Percentiles rank a stretch among this genome's conserved stretches.
phyloP scores from a whole-genome alignment of 1,140 invertebrate genomes.

The Zaprionus kolodkinae region DNA sequence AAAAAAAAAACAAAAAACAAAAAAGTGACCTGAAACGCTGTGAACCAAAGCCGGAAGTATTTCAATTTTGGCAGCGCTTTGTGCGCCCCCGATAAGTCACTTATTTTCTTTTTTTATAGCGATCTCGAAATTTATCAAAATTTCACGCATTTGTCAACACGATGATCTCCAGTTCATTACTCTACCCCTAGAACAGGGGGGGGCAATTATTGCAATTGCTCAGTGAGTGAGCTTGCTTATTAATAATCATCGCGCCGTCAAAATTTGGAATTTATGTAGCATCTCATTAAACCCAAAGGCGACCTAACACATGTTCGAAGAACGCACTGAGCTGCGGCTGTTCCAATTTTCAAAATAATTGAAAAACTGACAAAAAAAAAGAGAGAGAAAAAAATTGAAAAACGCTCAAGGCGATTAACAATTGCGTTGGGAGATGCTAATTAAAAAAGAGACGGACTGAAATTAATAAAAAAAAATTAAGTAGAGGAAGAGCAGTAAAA shows the following conservation, averaged over 20 bases:
- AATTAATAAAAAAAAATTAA: conserved; percentile 22
- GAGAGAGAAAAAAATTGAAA: conserved; percentile 1
- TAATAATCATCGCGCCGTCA: conserved; percentile 76
- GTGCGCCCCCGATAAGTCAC: conserved; percentile 2
- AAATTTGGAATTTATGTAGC: conserved; percentile 71
- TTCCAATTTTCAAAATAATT: conserved; percentile 45
- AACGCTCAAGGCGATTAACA: conserved; percentile 48
- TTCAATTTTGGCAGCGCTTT: conserved; percentile 57
- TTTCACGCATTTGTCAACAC: conserved; percentile 61
- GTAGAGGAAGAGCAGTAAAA: conserved; percentile 14
- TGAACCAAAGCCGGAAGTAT: conserved; percentile 63
- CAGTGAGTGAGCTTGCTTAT: conserved; percentile 63
- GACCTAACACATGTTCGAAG: conserved; percentile 65
- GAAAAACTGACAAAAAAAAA: conserved; percentile 30
- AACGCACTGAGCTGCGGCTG: neutral
- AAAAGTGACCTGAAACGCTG: conserved; percentile 59
- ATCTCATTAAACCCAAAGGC: conserved; percentile 59
- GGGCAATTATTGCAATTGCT: conserved; percentile 67
- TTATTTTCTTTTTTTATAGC: conserved; percentile 14
- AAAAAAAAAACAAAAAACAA: conserved; percentile 28
- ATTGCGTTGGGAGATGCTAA: conserved; percentile 50
- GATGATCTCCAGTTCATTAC: neutral
- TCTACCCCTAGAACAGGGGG: neutral
- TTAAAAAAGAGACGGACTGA: conserved; percentile 54
- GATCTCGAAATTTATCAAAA: conserved; percentile 54